Percentiles rank a stretch among this genome's conserved stretches.
These are phyloP conservation scores for Melinaea marsaeus DNA, from an alignment of 2,888 invertebrate species.

Conservation along the genomic window DNA sequence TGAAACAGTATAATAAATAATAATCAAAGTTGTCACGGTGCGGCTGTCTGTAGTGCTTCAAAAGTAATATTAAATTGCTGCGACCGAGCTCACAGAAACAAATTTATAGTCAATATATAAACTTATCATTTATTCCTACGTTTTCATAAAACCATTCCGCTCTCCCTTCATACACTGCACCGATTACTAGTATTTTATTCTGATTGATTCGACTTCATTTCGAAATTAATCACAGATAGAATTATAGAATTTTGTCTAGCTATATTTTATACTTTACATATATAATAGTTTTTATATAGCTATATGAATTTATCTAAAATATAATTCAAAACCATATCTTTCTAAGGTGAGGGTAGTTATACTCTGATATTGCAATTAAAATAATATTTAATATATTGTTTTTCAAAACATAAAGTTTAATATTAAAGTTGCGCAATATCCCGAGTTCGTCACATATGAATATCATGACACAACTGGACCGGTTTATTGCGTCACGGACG, in stretches of 20 bases:
- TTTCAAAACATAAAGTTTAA: constrained; percentile 20
- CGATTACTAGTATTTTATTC: constrained; percentile 13
- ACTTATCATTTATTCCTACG: constrained; percentile 36
- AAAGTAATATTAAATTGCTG: neutral
- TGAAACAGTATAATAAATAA: too few species aligned
- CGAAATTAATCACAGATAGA: too few species aligned
- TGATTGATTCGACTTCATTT: too few species aligned
- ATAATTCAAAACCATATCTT: too few species aligned
- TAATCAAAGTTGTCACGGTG: too few species aligned
- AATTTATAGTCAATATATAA: neutral
- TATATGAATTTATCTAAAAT: too few species aligned
- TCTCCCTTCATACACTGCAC: constrained; percentile 25
- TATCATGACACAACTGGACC: constrained; percentile 66
- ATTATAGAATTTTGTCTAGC: too few species aligned
- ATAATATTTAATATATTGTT: neutral
- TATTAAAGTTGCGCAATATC: constrained; percentile 45
- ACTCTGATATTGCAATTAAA: too few species aligned
- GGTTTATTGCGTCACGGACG: constrained; percentile 68
- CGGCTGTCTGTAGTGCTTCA: too few species aligned
- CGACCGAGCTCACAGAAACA: neutral
- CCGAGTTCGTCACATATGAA: constrained; percentile 66
- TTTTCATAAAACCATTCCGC: constrained; percentile 31
- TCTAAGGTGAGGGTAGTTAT: too few species aligned
- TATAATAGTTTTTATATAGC: too few species aligned
- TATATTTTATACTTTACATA: too few species aligned